Evolutionary conservation across 2,797 vertebrate genomes (phyloP).

Genomic region (Heteromormyrus szaboi): DNA sequence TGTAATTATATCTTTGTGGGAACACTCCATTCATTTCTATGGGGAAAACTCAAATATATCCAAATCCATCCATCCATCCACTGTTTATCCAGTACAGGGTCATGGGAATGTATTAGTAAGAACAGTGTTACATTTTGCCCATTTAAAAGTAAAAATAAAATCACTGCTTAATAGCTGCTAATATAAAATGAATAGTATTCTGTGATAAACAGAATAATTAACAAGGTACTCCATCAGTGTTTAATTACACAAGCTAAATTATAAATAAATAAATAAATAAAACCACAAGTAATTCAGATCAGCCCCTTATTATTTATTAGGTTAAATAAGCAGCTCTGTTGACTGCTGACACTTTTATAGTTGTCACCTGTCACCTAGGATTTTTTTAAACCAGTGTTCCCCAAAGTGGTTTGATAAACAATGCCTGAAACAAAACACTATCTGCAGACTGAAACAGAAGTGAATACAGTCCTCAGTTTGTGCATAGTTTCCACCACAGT

Average conservation of each 20-base stretch:
- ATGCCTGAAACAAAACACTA: not conserved
- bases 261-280: not conserved
- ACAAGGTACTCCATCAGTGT: not conserved
- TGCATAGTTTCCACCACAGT: not conserved
- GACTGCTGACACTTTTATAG: not conserved
- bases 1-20: not conserved
- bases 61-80: not conserved
- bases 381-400: not conserved
- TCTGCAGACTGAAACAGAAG: not conserved
- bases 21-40: not conserved
- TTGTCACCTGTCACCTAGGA: not conserved
- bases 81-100: not conserved
- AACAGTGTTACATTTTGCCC: not conserved
- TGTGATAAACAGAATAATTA: not conserved
- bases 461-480: not conserved
- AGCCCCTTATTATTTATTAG: not conserved
- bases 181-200: not conserved
- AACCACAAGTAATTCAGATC: not conserved
- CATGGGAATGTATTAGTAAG: not conserved
- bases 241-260: not conserved
- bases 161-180: not conserved
- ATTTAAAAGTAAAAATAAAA: not conserved
- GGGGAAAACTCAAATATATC: not conserved
- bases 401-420: not conserved
- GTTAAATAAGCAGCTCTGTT: slow-evolving; percentile 5